These are phyloP conservation scores for Scelioninae gen. 1 DNA, from an alignment of 2,888 invertebrate species.

Conservation along the genomic window DNA sequence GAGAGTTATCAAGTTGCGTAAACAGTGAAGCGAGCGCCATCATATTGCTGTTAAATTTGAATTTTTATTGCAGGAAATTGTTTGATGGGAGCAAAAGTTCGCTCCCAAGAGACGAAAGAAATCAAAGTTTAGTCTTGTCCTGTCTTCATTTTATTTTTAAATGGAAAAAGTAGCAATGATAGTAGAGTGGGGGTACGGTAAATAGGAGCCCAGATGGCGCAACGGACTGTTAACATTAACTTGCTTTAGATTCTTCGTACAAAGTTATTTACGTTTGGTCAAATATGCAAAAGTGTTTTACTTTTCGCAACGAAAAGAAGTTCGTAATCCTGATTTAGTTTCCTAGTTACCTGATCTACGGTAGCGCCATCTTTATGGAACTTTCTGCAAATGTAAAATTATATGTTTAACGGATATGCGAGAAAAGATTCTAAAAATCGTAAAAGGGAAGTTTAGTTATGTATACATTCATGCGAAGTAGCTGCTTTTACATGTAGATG, in stretches of 20 bases:
- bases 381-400: neutral
- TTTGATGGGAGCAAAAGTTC: slow-evolving; percentile 22
- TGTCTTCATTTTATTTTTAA: slow-evolving; percentile 18
- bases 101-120: slow-evolving; percentile 1
- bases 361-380: neutral
- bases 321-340: slow-evolving; percentile 5
- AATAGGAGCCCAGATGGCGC: too few species aligned
- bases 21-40: slow-evolving; percentile 18
- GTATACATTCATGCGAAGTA: too few species aligned
- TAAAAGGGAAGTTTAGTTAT: neutral
- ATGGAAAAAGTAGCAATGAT: slow-evolving; percentile 7
- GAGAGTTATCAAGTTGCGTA: slow-evolving; percentile 29
- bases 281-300: slow-evolving; percentile 23
- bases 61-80: slow-evolving; percentile 31
- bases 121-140: slow-evolving; percentile 13
- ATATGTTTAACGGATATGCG: too few species aligned
- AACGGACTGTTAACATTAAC: too few species aligned
- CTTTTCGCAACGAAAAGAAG: neutral
- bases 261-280: slow-evolving; percentile 3
- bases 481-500: too few species aligned
- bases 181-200: too few species aligned
- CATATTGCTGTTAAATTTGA: slow-evolving; percentile 6
- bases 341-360: neutral
- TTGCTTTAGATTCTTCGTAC: too few species aligned
- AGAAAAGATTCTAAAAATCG: too few species aligned